These are phyloP conservation scores for Apodemia mormo DNA, from an alignment of 2,888 invertebrate species.

Conservation along the genomic window DNA sequence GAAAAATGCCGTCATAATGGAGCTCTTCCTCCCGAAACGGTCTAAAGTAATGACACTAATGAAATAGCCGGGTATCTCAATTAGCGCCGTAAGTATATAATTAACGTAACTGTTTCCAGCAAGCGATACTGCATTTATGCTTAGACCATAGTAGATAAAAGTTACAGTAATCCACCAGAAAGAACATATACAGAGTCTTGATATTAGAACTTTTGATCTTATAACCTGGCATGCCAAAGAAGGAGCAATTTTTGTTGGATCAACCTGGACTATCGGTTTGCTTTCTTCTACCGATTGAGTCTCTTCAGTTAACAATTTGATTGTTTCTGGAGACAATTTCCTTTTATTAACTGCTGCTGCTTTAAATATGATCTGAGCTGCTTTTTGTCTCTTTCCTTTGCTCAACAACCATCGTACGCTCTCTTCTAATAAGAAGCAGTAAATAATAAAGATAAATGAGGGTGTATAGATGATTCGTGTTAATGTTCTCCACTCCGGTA, in stretches of 20 bases:
- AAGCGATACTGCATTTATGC: slow-evolving; percentile 88
- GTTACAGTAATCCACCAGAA: slow-evolving; percentile 91
- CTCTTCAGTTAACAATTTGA: slow-evolving; percentile 46
- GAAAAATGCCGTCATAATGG: slow-evolving; percentile 81
- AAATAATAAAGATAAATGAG: slow-evolving; percentile 82
- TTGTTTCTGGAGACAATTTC: slow-evolving; percentile 59
- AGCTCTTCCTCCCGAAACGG: slow-evolving; percentile 80
- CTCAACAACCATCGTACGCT: slow-evolving; percentile 87
- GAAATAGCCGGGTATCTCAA: slow-evolving; percentile 85
- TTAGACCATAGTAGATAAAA: slow-evolving; percentile 90
- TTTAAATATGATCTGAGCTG: slow-evolving; percentile 61
- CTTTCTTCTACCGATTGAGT: slow-evolving; percentile 25
- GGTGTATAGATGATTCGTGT: slow-evolving; percentile 84
- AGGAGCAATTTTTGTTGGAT: slow-evolving; percentile 29
- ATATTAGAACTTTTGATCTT: slow-evolving; percentile 71
- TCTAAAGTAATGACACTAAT: slow-evolving; percentile 81
- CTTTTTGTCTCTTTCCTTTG: slow-evolving; percentile 77
- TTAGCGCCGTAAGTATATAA: slow-evolving; percentile 85
- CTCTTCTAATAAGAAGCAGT: slow-evolving; percentile 84
- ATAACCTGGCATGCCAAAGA: slow-evolving; percentile 53
- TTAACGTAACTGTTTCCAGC: slow-evolving; percentile 89
- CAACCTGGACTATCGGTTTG: slow-evolving; percentile 13
- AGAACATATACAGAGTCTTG: slow-evolving; percentile 83
- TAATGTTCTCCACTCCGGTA: slow-evolving; percentile 84
- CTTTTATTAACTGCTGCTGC: slow-evolving; percentile 71